A percentile compares a stretch with the other conserved stretches of the same genome.
phyloP scores from a whole-genome alignment of 2,888 invertebrate genomes.

The Salpingus planirostris region DNA sequence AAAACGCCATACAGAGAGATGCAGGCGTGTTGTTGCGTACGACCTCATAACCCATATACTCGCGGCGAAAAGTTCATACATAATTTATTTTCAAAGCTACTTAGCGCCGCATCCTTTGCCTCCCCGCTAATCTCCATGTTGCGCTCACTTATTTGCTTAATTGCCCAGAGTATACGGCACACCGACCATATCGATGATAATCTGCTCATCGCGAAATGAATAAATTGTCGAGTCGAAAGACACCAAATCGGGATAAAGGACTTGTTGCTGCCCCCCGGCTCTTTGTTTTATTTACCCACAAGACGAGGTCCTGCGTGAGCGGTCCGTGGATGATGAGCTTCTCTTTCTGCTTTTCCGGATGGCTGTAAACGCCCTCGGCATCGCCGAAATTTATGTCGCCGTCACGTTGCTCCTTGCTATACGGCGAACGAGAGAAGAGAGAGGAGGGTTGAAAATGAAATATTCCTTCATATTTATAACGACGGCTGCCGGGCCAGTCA shows the following conservation, averaged over 20 bases:
- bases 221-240: no score
- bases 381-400: constrained; percentile 44
- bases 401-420: constrained; percentile 27
- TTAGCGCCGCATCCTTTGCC: constrained; percentile 14
- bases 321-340: constrained; percentile 54
- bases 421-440: no score
- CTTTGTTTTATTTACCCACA: no score
- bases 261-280: no score
- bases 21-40: background rate
- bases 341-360: constrained; percentile 47
- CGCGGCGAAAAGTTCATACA: constrained; percentile 17
- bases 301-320: constrained; percentile 48
- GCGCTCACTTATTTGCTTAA: constrained; percentile 17
- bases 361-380: constrained; percentile 43
- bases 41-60: no score
- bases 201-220: no score
- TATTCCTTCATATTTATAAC: no score
- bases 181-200: no score
- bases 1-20: no score
- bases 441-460: no score
- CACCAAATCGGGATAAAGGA: no score
- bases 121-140: constrained; percentile 16
- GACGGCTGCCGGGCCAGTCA: no score
- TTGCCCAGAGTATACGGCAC: constrained; percentile 10
- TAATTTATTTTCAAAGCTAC: constrained; percentile 22